phyloP scores from a whole-genome alignment of 2,113 vertebrate genomes.

The Oxygymnocypris stewartii region DNA sequence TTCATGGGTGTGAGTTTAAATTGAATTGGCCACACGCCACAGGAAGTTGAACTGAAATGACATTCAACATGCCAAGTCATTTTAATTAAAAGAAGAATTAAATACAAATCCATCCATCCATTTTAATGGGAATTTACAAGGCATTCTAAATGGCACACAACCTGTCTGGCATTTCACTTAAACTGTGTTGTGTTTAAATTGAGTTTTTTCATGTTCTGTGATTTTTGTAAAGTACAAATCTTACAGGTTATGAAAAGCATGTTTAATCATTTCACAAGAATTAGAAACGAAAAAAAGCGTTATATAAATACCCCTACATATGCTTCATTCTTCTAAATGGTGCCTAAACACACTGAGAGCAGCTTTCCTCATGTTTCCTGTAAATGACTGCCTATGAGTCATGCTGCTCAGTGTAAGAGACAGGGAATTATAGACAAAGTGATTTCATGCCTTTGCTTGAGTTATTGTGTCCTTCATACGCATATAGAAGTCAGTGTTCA shows the following conservation, averaged over 20 bases:
- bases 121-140: neutral
- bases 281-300: neutral
- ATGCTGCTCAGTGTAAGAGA: neutral
- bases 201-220: neutral
- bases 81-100: neutral
- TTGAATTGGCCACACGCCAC: neutral
- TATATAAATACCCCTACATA: neutral
- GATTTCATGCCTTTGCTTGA: neutral
- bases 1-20: neutral
- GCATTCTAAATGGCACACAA: neutral
- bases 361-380: neutral
- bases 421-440: neutral
- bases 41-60: neutral
- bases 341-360: neutral
- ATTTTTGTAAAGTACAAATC: neutral
- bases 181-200: neutral
- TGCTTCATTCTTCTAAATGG: neutral
- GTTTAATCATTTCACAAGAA: neutral
- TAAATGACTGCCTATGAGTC: constrained; percentile 5
- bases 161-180: neutral
- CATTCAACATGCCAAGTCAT: too few species aligned
- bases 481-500: constrained; percentile 2
- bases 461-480: neutral
- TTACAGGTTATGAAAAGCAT: neutral
- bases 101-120: too few species aligned